Evolutionary conservation across 2,797 vertebrate species (phyloP), one percentile per base, ranked within the genome.

Genomic region (Hydrocynus forskahlii): DNA sequence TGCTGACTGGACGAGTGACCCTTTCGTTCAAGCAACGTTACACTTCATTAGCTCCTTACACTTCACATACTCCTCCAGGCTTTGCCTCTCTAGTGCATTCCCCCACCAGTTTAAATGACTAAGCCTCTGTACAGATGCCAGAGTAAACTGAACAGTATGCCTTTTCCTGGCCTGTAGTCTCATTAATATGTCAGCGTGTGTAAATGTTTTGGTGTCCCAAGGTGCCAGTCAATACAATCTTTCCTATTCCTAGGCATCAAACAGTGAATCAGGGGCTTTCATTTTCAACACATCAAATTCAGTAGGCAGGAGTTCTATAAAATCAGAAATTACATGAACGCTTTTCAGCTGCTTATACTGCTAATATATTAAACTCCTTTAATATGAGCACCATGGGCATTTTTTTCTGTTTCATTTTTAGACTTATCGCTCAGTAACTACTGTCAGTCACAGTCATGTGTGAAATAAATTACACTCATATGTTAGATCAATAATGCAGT

Each of bases 1-100:
- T 82, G 88, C 81, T 67, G 86, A 78, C 77, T 82, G 62, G 57
- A 76, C 38, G 83, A 75, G 78, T 62, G 72, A 80, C 66, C 66
- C 38, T 68, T 25, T 45, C 10, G 57, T 29, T 75, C 43, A 40
- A 89, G 80, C 63, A 69, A 57, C 76, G 79, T 80, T 68, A 8
- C 4, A 80, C 43, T 85, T 66, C 82, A 80, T 76, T 82, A 81
- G 38, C 29, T 67, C 40, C 76, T 70, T 81, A 63, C 16, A 72
- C 66, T 81, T 55, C 14, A 80, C 4, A 70, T 75, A 38, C 29
- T 70, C 5, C 62, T 73, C 75, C 55, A 6, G 19, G 16, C 23
- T 45, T 69, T 62, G 1, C 14, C 62, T 64, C 63, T 69, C 57
- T 35, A 35, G 19, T 35, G 13, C 8, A 50, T 73, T 76, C 70